phyloP scores from a whole-genome alignment of 2,113 vertebrate species.

The Onychostruthus taczanowskii region DNA sequence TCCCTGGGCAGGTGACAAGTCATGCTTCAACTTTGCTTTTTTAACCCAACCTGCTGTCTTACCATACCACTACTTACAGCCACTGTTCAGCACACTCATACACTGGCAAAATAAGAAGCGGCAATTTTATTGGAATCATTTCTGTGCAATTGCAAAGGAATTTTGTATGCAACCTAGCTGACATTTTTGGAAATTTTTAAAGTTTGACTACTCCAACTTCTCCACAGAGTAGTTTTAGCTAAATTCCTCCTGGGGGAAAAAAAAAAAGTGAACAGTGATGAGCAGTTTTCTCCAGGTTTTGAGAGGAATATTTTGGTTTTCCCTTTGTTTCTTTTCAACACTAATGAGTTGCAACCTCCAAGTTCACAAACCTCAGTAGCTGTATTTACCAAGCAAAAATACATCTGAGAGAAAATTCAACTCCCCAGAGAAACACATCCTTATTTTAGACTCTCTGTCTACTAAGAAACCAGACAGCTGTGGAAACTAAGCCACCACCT shows the following conservation, averaged over 20 bases:
- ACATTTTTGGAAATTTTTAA: background rate
- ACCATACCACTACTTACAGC: background rate
- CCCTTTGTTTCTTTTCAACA: background rate
- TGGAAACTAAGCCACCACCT: conserved; percentile 8
- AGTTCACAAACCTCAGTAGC: background rate
- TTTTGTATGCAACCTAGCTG: background rate
- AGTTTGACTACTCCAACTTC: background rate
- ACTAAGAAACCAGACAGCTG: background rate
- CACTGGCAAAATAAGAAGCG: background rate
- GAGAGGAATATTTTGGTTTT: background rate
- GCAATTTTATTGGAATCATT: background rate
- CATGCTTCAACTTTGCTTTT: background rate
- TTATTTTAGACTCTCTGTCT: background rate
- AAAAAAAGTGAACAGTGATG: background rate
- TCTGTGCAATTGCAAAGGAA: background rate
- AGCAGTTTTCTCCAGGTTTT: background rate
- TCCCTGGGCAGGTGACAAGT: background rate
- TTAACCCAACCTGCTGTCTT: background rate
- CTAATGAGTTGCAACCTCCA: background rate
- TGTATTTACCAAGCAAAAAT: conserved; percentile 10
- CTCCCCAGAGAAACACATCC: background rate
- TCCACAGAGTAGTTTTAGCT: background rate
- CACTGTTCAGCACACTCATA: background rate
- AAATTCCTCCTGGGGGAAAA: background rate
- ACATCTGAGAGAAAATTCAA: conserved; percentile 10